phyloP scores from a whole-genome alignment of 2,113 vertebrate genomes.

The Naja naja region DNA sequence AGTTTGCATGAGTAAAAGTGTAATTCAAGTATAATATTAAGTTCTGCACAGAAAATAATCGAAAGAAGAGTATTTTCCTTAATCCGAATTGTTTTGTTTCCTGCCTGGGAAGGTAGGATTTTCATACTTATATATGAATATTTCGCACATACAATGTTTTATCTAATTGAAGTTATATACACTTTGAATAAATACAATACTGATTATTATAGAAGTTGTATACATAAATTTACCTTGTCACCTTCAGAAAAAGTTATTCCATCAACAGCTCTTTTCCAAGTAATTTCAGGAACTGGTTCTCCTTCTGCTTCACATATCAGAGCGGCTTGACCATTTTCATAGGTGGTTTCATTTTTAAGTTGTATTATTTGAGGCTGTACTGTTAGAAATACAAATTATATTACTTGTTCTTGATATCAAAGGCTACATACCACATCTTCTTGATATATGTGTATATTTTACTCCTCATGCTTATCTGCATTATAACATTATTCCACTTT shows the following conservation, averaged over 20 bases:
- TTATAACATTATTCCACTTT: not conserved
- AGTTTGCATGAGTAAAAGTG: not conserved
- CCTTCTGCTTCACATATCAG: conserved; percentile 94
- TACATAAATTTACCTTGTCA: conserved; percentile 82
- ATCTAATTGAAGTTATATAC: not conserved
- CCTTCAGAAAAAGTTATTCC: conserved; percentile 86
- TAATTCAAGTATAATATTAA: not conserved
- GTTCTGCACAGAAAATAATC: not conserved
- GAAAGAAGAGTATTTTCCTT: not conserved
- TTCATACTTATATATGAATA: not conserved
- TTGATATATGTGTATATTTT: not conserved
- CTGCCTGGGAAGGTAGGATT: not conserved
- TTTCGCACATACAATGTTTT: not conserved
- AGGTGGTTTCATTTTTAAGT: conserved; percentile 90
- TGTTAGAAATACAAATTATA: conserved; percentile 76
- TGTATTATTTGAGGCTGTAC: conserved; percentile 97
- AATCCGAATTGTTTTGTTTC: not conserved
- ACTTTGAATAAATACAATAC: conserved; percentile 35
- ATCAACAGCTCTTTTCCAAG: conserved; percentile 89
- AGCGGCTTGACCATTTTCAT: conserved; percentile 88
- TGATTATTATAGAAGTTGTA: not conserved
- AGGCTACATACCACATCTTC: conserved; percentile 9
- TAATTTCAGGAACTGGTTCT: conserved; percentile 92
- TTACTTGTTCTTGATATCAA: conserved; percentile 54
- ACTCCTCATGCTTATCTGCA: not conserved